Evolutionary conservation across 92 coral and sea anemone species (phyloP), one percentile per base, ranked within the genome.

Genomic region (Heliopora coerulea): DNA sequence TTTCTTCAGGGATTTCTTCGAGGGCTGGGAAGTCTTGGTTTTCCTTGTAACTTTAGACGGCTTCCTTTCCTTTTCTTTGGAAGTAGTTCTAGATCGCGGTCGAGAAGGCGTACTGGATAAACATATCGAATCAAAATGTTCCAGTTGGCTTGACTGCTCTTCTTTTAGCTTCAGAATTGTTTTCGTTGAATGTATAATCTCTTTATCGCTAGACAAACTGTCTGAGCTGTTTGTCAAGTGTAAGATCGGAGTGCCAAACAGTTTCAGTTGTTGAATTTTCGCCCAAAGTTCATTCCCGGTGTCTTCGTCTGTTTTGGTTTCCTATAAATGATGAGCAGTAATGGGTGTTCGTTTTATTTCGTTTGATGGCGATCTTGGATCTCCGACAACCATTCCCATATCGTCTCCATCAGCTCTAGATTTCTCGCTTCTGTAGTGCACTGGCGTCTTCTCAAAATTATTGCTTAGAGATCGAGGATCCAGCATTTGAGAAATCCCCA

Each of bases 311-410:
- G 78, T 80, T 68, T 68, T 62, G 18, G 79, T 17, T 41, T 59
- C 49, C 40, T 31, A 40, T 29, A 50, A 46, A 24, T 59, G 28
- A 17, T 56, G 46, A 21, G 76, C 39, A 44, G 56, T 49, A 25
- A 89, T 76, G 0, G 99, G 99, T 10, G 96, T 95, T 37, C 99
- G 91, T 7, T 74, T 56, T 10, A 95, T 64, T 33, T 62, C 67
- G 21, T 62, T 59, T 59, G 91, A 84, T 54, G 99, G 99, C 18
- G 99, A 95, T 66, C 99, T 86, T 44, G 99, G 99, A 72, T 95
- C 99, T 50, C 20, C 77, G 7, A 13, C 54, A 19, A 70, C 78
- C 23, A 84, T 69, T 42, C 83, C 91, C 33, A 82, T n/a, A 67
- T 73, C 89, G 84, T 42, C 80, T 86, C 18, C 96, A 90, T 39